These are phyloP conservation scores for Triplophysa dalaica DNA, from an alignment of 2,113 vertebrate species.

Conservation along the genomic window DNA sequence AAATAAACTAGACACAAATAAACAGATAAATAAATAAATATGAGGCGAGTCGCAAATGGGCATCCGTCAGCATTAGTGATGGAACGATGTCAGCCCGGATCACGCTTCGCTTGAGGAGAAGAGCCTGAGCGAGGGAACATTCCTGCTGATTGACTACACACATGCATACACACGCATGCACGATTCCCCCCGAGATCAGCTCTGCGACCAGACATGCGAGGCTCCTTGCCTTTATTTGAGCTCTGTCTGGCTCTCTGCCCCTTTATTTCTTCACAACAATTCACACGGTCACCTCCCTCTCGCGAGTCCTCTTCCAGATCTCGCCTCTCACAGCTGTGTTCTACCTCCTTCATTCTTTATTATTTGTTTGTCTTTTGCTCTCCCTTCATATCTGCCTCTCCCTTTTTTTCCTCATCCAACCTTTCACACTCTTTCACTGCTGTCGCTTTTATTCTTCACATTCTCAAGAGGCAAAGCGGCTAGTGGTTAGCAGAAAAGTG, in stretches of 20 bases:
- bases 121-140: slow-evolving; percentile 55
- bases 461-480: slow-evolving; percentile 24
- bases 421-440: not conserved
- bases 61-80: slow-evolving; percentile 75
- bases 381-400: not conserved
- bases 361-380: slow-evolving; percentile 8
- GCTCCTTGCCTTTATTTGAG: slow-evolving; percentile 32
- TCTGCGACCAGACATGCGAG: slow-evolving; percentile 31
- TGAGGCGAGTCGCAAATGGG: slow-evolving; percentile 67
- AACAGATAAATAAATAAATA: slow-evolving; percentile 80
- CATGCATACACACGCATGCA: slow-evolving; percentile 1
- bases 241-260: slow-evolving; percentile 29
- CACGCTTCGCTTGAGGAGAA: slow-evolving; percentile 64
- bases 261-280: slow-evolving; percentile 25
- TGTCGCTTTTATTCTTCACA: not conserved
- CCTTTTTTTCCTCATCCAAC: not conserved
- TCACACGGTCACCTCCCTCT: slow-evolving; percentile 13
- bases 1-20: slow-evolving; percentile 76
- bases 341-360: not conserved
- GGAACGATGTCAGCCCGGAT: slow-evolving; percentile 68
- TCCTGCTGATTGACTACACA: slow-evolving; percentile 51
- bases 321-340: slow-evolving; percentile 1
- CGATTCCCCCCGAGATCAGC: slow-evolving; percentile 36
- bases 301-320: slow-evolving; percentile 7
- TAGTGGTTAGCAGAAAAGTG: slow-evolving; percentile 34